Evolutionary conservation across 2,888 invertebrate genomes (phyloP).

Genomic region (Zootermopsis nevadensis): DNA sequence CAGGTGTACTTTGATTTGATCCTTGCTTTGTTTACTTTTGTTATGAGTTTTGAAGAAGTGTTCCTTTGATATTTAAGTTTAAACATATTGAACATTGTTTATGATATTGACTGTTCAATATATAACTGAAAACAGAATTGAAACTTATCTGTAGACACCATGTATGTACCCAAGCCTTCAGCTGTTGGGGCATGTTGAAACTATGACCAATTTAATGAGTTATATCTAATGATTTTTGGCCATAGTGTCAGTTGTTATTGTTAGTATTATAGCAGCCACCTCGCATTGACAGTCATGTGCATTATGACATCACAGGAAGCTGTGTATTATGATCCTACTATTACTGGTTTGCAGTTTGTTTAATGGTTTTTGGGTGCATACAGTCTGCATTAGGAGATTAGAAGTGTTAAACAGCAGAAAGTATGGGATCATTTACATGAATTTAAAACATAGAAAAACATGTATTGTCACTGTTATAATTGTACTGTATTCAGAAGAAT

Average conservation of each 20-base stretch:
- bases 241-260: neutral
- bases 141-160: neutral
- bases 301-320: neutral
- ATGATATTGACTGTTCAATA: neutral
- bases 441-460: neutral
- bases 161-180: neutral
- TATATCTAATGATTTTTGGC: neutral
- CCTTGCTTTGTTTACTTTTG: neutral
- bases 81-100: slow-evolving; percentile 1
- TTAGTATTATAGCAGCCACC: neutral
- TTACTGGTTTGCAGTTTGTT: neutral
- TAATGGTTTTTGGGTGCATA: neutral
- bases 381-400: neutral
- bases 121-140: neutral
- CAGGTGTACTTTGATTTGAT: neutral
- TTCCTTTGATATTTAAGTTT: neutral
- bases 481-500: no score
- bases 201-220: neutral
- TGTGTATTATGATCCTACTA: neutral
- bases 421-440: neutral
- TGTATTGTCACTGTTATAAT: neutral
- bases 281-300: neutral
- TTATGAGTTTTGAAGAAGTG: neutral
- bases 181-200: neutral
- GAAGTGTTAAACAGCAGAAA: neutral